Evolutionary conservation across 2,113 vertebrate species (phyloP), one percentile per base, ranked within the genome.

Genomic region (Paramisgurnus dabryanus): DNA sequence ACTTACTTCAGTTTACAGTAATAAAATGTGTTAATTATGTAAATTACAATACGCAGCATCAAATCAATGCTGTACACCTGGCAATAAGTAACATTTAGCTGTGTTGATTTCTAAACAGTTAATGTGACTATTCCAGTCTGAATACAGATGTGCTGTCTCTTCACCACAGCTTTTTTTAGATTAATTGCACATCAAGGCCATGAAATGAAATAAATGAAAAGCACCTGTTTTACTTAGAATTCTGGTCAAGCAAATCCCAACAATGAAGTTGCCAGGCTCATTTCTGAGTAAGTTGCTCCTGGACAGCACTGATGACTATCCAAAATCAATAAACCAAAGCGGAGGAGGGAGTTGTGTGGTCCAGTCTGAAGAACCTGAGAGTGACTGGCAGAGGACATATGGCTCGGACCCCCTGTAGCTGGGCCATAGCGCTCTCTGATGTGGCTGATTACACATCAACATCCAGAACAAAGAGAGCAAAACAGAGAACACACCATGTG

Each of bases 381-480:
- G 61, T 60, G 22, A 61, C 66, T 67, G 61, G 63, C 47, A 53
- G 15, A 47, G 41, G 68, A 68, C 58, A 53, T 74, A 76, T 83
- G 76, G 41, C 60, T 81, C 69, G 39, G 12, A 74, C 27, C 70
- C 69, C 66, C 66, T 70, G 49, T 64, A 77, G 76, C 47, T 65
- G 80, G 65, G 61, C 47, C 10, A 34, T 22, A 64, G 73, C 17
- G 17, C 27, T 43, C 78, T 85, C 82, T 85, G 83, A 85, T 84
- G 83, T 85, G 83, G 83, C 80, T 76, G 57, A 13, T 79, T 57
- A 66, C 71, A 58, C 76, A 76, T 80, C 71, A 67, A 79, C 80
- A 72, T 78, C n/a, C 80, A 76, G 47, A 83, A 66, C 80, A 79
- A 80, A 83, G 66, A 65, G 68, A 70, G 60, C 60, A 68, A 76